These are phyloP conservation scores for Cyclophora punctaria DNA, from an alignment of 2,888 invertebrate species.

Conservation along the genomic window DNA sequence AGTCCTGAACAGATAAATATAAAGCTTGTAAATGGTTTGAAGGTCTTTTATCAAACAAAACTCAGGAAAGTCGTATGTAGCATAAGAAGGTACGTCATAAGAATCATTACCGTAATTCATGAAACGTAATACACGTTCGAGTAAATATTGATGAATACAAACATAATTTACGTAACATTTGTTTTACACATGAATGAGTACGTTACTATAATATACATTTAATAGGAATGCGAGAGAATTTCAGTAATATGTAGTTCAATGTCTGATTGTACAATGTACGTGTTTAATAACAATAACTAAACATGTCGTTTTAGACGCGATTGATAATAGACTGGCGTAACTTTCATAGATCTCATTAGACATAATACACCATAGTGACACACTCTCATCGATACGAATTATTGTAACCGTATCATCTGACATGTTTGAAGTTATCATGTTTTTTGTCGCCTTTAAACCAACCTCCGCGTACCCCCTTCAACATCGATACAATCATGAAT, in stretches of 20 bases:
- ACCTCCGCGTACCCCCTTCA: background rate
- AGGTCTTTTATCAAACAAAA: constrained; percentile 32
- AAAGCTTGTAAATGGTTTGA: constrained; percentile 25
- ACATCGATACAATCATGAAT: constrained; percentile 24
- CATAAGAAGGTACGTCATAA: constrained; percentile 21
- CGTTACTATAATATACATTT: background rate
- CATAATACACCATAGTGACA: no score
- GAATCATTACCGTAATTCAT: constrained; percentile 24
- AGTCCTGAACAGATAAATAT: constrained; percentile 12
- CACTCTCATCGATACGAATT: no score
- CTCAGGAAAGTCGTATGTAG: constrained; percentile 25
- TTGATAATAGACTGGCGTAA: no score
- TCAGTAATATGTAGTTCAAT: constrained; percentile 1
- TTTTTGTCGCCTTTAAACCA: no score
- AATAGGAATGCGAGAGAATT: constrained; percentile 6
- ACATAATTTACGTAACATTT: constrained; percentile 29
- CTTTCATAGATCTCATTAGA: no score
- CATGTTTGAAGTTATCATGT: no score
- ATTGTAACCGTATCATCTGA: no score
- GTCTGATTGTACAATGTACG: no score
- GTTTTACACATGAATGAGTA: constrained; percentile 26
- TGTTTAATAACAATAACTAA: no score
- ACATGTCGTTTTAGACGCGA: no score
- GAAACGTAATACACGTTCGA: constrained; percentile 26
- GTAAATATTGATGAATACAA: constrained; percentile 33